Evolutionary conservation across 1,140 invertebrate genomes (phyloP).

Genomic region (Hermetia illucens): DNA sequence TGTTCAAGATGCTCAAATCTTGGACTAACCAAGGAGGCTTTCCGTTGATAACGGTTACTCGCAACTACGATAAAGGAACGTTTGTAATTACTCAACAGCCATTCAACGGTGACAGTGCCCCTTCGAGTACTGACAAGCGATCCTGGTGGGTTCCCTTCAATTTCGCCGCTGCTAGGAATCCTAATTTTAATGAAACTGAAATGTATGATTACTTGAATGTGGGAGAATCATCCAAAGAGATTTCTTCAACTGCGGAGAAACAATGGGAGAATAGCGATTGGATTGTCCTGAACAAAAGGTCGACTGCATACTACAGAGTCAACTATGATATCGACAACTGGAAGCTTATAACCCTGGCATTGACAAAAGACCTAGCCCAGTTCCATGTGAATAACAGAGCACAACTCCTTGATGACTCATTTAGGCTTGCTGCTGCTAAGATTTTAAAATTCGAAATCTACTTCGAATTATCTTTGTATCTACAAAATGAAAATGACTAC

Average conservation of each 20-base stretch:
- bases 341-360: constrained; percentile 28
- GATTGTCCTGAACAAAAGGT: neutral
- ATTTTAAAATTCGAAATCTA: neutral
- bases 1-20: neutral
- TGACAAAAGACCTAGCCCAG: constrained; percentile 14
- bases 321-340: constrained; percentile 40
- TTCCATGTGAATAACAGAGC: neutral
- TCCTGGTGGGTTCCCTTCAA: neutral
- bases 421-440: neutral
- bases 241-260: neutral
- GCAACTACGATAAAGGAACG: neutral
- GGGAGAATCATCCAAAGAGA: neutral
- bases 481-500: neutral
- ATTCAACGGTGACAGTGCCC: neutral
- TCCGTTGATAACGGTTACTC: neutral
- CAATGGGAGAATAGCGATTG: neutral
- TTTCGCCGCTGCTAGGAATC: neutral
- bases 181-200: neutral
- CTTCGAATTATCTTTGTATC: neutral
- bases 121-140: neutral
- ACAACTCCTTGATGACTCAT: neutral
- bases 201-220: neutral
- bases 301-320: constrained; percentile 41
- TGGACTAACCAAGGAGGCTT: neutral
- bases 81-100: neutral